These are phyloP conservation scores for Ligdia adustata DNA, from an alignment of 2,888 invertebrate species.

Conservation along the genomic window DNA sequence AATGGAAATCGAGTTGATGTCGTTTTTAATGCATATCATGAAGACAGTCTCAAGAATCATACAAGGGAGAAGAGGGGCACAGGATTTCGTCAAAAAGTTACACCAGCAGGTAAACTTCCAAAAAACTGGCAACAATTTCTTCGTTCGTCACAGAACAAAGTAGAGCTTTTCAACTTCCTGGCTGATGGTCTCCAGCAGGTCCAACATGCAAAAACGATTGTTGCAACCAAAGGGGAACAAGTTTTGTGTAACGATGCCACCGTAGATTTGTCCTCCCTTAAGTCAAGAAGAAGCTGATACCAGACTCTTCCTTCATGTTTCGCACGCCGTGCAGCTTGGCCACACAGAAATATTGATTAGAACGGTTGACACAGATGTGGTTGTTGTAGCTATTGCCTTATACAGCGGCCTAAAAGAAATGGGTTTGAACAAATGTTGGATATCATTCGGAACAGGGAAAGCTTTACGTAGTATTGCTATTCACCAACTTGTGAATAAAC, in stretches of 20 bases:
- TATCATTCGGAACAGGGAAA: constrained; percentile 4
- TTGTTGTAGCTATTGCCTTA: constrained; percentile 8
- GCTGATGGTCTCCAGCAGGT: constrained; percentile 3
- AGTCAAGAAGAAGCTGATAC: constrained; percentile 9
- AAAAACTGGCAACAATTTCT: constrained; percentile 18
- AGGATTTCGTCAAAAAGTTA: constrained; percentile 20
- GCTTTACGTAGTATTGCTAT: constrained; percentile 15
- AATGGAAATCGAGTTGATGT: constrained; percentile 19
- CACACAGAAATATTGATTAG: constrained; percentile 19
- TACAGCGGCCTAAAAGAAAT: constrained; percentile 11
- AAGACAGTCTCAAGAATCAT: constrained; percentile 5
- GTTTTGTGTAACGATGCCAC: constrained; percentile 21
- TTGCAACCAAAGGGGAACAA: constrained; percentile 9
- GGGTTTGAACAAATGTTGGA: constrained; percentile 10
- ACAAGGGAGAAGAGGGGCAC: constrained; percentile 19
- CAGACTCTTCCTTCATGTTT: constrained; percentile 21
- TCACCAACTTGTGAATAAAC: constrained; percentile 20
- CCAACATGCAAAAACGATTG: constrained; percentile 8
- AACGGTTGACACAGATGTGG: constrained; percentile 22
- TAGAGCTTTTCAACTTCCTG: constrained; percentile 14
- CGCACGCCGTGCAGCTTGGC: constrained; percentile 22
- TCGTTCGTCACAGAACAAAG: constrained; percentile 16
- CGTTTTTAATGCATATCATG: constrained; percentile 5
- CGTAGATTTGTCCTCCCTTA: constrained; percentile 17
- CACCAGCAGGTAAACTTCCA: constrained; percentile 13